A percentile compares a stretch with the other conserved stretches of the same genome.
These are phyloP conservation scores for Hylia prasina DNA, from an alignment of 2,113 vertebrate species.

Conservation along the genomic window DNA sequence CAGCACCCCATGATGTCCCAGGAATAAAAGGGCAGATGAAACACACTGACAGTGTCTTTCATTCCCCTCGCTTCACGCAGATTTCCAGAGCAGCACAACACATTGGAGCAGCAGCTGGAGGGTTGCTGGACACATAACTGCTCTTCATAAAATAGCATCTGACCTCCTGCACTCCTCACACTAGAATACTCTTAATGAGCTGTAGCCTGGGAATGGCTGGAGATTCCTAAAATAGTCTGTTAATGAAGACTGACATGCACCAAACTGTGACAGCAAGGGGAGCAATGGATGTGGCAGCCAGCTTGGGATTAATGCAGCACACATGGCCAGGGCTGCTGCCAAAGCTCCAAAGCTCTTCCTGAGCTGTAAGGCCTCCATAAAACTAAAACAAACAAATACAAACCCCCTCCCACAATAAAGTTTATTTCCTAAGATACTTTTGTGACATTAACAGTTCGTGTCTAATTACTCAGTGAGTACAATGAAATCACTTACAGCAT, in stretches of 20 bases:
- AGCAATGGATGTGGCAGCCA: constrained; percentile 10
- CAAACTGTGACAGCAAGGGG: neutral
- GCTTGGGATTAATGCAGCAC: neutral
- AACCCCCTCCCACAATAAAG: neutral
- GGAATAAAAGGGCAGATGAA: neutral
- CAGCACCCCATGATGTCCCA: neutral
- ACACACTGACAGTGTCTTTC: neutral
- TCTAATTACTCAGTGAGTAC: neutral
- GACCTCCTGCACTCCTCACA: constrained; percentile 39
- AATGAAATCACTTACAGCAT: neutral
- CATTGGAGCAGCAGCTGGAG: constrained; percentile 38
- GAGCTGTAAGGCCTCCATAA: neutral
- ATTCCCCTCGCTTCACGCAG: neutral
- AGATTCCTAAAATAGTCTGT: constrained; percentile 27
- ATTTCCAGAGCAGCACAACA: neutral
- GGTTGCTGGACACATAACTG: constrained; percentile 50
- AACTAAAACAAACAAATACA: neutral
- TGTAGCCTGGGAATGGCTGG: constrained; percentile 5
- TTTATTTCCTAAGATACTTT: neutral
- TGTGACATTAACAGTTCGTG: neutral
- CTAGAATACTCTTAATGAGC: constrained; percentile 53
- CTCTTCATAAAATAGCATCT: constrained; percentile 49
- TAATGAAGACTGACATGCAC: constrained; percentile 54
- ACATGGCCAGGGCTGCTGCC: neutral
- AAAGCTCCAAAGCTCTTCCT: neutral